Percentiles rank a stretch among this genome's conserved stretches.
phyloP scores from a whole-genome alignment of 2,888 invertebrate genomes.

The Anthoptus insignis region DNA sequence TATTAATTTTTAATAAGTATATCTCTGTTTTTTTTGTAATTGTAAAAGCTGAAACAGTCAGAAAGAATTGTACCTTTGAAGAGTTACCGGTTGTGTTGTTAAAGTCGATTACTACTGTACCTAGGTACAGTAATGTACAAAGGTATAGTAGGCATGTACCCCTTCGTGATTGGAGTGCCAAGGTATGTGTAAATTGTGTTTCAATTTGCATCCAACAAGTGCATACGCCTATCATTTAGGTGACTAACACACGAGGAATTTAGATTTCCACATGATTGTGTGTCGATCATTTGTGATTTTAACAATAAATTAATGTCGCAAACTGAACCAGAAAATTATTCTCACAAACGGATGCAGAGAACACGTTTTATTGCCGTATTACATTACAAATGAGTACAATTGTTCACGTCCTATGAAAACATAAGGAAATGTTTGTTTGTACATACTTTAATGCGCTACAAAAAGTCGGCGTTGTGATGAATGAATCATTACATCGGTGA shows the following conservation, averaged over 20 bases:
- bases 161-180: conserved; percentile 52
- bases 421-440: conserved; percentile 26
- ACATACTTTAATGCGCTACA: conserved; percentile 11
- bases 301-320: conserved; percentile 21
- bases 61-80: too few species aligned
- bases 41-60: too few species aligned
- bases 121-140: too few species aligned
- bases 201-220: conserved; percentile 52
- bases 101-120: too few species aligned
- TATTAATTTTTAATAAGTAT: too few species aligned
- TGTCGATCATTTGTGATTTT: conserved; percentile 41
- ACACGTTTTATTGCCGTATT: conserved; percentile 30
- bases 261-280: conserved; percentile 37
- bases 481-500: conserved; percentile 30
- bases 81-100: too few species aligned
- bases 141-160: conserved; percentile 1
- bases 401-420: conserved; percentile 23
- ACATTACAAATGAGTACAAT: conserved; percentile 27
- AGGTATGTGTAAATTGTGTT: conserved; percentile 50
- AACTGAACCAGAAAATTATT: conserved; percentile 9
- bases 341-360: conserved; percentile 27
- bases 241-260: conserved; percentile 53
- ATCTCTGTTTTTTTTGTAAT: too few species aligned
- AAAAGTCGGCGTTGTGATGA: conserved; percentile 25
- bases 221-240: conserved; percentile 43